Percentiles rank a stretch among this genome's conserved stretches.
Conservation (phyloP, 2,888 invertebrate genomes). For the Drosophila anceps region DNA sequence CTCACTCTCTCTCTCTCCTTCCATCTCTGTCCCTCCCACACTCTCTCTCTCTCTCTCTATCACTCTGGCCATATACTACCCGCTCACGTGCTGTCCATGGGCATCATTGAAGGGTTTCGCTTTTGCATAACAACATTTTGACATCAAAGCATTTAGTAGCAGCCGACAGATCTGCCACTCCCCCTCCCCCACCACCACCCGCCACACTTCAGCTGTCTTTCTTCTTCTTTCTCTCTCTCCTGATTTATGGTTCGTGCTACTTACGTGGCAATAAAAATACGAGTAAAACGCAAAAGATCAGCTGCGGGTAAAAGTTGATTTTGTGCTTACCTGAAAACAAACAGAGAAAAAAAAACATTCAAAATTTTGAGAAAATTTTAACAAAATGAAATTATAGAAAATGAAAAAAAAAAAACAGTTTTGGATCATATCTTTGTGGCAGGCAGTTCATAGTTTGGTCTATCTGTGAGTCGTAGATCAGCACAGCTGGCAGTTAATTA, state of each 20-base stretch:
- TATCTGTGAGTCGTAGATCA: conserved; percentile 33
- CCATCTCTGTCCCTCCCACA: not conserved
- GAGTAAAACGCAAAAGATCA: conserved; percentile 45
- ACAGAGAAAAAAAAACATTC: conserved; percentile 17
- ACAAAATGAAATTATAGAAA: conserved; percentile 4
- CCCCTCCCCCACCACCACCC: not conserved
- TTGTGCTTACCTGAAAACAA: conserved; percentile 66
- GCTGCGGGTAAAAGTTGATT: conserved; percentile 69
- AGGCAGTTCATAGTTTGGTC: conserved; percentile 38
- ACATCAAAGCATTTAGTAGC: conserved; percentile 50
- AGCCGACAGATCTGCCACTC: not conserved
- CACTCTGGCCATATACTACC: not conserved
- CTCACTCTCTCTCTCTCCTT: not conserved
- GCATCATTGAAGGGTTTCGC: conserved; percentile 48
- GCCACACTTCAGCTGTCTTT: conserved; percentile 31
- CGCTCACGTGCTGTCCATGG: conserved; percentile 22
- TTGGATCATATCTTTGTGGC: conserved; percentile 42
- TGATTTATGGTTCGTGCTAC: conserved; percentile 77
- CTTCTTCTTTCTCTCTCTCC: conserved; percentile 20
- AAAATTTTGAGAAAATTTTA: conserved; percentile 4
- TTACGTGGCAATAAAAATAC: conserved; percentile 64
- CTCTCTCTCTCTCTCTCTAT: not conserved
- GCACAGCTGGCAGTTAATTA: conserved; percentile 38
- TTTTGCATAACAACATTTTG: conserved; percentile 67
- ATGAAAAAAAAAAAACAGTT: conserved; percentile 2